phyloP scores from a whole-genome alignment of 2,113 vertebrate genomes.

The Ornithorhynchus anatinus region DNA sequence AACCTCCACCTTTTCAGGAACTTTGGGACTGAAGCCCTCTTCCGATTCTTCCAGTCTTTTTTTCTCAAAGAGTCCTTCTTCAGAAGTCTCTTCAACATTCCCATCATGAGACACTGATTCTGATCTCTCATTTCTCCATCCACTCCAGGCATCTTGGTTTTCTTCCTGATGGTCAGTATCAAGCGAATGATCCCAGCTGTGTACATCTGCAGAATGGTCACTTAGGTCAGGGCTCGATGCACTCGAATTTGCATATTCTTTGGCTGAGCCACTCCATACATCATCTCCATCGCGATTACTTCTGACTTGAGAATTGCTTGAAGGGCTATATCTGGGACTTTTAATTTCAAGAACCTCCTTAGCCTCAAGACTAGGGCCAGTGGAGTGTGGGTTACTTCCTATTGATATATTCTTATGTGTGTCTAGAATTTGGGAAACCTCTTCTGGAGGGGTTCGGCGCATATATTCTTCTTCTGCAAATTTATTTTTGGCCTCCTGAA shows the following conservation, averaged over 20 bases:
- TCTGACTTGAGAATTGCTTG: conserved; percentile 28
- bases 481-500: conserved; percentile 19
- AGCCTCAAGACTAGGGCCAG: conserved; percentile 67
- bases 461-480: background rate
- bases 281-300: conserved; percentile 55
- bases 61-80: conserved; percentile 24
- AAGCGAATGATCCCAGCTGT: conserved; percentile 55
- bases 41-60: conserved; percentile 38
- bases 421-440: conserved; percentile 65
- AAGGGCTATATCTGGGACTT: conserved; percentile 32
- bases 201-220: conserved; percentile 54
- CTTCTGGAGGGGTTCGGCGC: conserved; percentile 14
- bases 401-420: conserved; percentile 72
- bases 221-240: conserved; percentile 78
- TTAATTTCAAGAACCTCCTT: conserved; percentile 37
- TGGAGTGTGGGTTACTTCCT: conserved; percentile 66
- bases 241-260: conserved; percentile 75
- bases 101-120: conserved; percentile 4
- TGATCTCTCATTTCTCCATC: background rate
- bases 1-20: conserved; percentile 69
- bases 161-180: conserved; percentile 5
- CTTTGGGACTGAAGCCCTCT: conserved; percentile 37
- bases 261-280: conserved; percentile 79
- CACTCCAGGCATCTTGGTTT: background rate
- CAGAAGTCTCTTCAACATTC: conserved; percentile 27